Evolutionary conservation across 2,113 vertebrate genomes (phyloP), one percentile per base, ranked within the genome.

Genomic region (Micromys minutus): DNA sequence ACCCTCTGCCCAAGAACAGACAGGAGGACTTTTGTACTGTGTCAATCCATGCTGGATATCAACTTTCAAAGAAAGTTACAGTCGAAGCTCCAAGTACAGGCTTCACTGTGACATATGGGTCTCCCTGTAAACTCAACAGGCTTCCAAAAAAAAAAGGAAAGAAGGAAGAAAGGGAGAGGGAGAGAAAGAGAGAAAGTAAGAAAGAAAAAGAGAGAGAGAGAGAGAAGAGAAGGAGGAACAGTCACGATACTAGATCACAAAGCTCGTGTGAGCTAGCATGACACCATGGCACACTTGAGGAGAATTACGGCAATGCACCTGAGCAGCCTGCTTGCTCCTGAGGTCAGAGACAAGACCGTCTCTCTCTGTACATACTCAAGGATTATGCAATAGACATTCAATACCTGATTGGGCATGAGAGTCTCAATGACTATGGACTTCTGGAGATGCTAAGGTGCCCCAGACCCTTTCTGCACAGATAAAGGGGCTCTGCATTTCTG

Each of bases 11-110:
- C 12, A 65, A 3, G 16, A n/a, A 7, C 31, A 45, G 52, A 90
- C 29, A 52, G 36, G 24, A 36, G 31, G 57, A 1, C 19, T 47
- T 90, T 80, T 52, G 83, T 47, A 77, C 65, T 24, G 5, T 22
- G 39, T 22, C 7, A n/a, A 21, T 4, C 45, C 71, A 74, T 36
- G 31, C 47, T 79, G 31, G 42, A 50, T 76, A 76, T 47, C 88
- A 93, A 74, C 22, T 61, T 22, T 74, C 65, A 69, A 57, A 91
- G 42, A 92, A 42, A 21, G 81, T 63, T 69, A 50, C n/a, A 71
- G 42, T 91, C 83, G 13, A 57, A 87, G 52, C 93, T 34, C 42
- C 42, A 71, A 92, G 91, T 74, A 39, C 88, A 71, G 61, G 90
- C 36, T 67, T 74, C 86, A 76, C 21, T 29, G 31, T 69, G 29